Base-by-base conservation (phyloP, 2,888 invertebrate species). In the Priocnemis perturbator region DNA sequence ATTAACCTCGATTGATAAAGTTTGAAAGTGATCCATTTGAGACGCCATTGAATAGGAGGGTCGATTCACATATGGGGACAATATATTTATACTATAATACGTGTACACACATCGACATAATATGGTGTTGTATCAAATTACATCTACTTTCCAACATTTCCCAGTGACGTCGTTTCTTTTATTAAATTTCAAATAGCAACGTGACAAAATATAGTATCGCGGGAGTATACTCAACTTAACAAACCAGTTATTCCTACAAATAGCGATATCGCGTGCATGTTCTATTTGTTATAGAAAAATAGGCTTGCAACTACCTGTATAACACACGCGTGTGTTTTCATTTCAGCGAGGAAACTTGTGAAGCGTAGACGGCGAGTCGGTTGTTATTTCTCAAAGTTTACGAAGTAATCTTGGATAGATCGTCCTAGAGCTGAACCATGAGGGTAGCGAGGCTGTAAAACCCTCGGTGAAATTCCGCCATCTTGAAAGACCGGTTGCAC, bases 321-420 rank as follows among this genome's bases (percentile, higher is more conserved):
- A 59, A 52, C 30, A 37, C 17, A 56, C 57, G 56, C 60, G 37
- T 17, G 56, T n/a, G 44, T 15, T 50, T 52, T 21, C 57, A 58
- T 19, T 53, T 30, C 50, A 50, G 0, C 37, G 37, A 53, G 17
- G 20, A 64, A 60, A 62, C 58, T 44, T 45, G 20, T 30, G 61
- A 64, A 64, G 47, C 62, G 59, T 61, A 60, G 60, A 66, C 68
- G 55, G 64, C 61, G 71, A 60, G 61, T 64, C 64, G 61, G 68
- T 73, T 74, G 78, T 84, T 84, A 83, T 85, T 83, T 84, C 78
- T 79, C 70, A 63, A 79, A 85, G 83, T 85, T 85, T 82, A 77
- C 83, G 71, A 81, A 85, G 81, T 83, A 84, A 85, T 85, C 82
- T 82, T 79, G 77, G 81, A 79, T 78, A 73, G 66, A 66, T 66